Percentiles rank a stretch among this genome's conserved stretches.
phyloP scores from a whole-genome alignment of 1,140 invertebrate species.

The Drosophila jambulina region DNA sequence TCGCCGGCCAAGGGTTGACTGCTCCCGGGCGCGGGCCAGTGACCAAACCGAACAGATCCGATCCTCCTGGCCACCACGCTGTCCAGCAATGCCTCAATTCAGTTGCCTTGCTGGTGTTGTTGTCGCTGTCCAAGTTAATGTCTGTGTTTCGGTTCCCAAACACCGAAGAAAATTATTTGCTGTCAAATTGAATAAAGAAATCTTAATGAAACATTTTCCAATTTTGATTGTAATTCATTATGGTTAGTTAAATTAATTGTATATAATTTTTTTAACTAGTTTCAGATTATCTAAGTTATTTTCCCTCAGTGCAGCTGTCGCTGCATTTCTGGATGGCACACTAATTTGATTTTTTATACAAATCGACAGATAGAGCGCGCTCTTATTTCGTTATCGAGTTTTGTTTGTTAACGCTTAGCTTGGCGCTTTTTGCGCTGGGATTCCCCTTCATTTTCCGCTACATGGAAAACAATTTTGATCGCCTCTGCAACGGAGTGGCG shows the following conservation, averaged over 20 bases:
- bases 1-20: conserved; percentile 56
- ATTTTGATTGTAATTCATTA: neutral
- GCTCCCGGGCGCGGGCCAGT: conserved; percentile 24
- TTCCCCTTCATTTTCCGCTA: conserved; percentile 28
- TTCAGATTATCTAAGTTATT: neutral
- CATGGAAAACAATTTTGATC: conserved; percentile 73
- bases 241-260: neutral
- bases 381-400: conserved; percentile 80
- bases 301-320: conserved; percentile 5
- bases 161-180: neutral
- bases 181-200: neutral
- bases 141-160: neutral
- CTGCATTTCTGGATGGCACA: conserved; percentile 58
- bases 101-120: conserved; percentile 55
- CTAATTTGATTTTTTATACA: conserved; percentile 80
- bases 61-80: conserved; percentile 17
- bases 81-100: conserved; percentile 62
- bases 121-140: conserved; percentile 11
- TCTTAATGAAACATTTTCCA: neutral
- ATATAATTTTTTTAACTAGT: too few relatives aligned
- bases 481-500: conserved; percentile 37
- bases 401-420: conserved; percentile 82
- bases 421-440: conserved; percentile 62
- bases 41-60: conserved; percentile 4
- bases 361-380: conserved; percentile 57